Percentiles rank a stretch among this genome's conserved stretches.
These are phyloP conservation scores for Marmota monax DNA, from an alignment of 2,113 vertebrate species.

Conservation along the genomic window DNA sequence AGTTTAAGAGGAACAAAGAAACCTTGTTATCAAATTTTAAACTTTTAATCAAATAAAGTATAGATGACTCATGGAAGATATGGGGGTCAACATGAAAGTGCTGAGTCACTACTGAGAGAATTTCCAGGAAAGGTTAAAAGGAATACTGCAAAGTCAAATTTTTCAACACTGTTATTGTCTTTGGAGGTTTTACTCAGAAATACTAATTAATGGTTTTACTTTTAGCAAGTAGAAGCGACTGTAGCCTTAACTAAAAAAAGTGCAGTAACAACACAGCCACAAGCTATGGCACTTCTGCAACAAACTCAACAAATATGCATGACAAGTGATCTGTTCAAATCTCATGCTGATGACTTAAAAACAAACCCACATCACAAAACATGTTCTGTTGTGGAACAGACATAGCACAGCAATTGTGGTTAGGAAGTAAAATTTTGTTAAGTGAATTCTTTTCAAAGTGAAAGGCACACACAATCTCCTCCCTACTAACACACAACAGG, in stretches of 20 bases:
- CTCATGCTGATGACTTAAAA: background rate
- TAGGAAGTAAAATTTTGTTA: background rate
- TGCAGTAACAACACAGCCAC: background rate
- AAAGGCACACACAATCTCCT: background rate
- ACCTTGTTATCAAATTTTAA: background rate
- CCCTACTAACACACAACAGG: background rate
- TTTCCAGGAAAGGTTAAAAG: background rate
- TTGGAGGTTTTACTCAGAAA: slow-evolving; percentile 20
- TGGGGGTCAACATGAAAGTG: background rate
- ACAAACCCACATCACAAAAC: background rate
- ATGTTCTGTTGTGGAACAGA: background rate
- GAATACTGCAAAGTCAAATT: background rate
- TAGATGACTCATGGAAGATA: background rate
- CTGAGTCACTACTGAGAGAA: background rate
- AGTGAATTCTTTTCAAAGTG: background rate
- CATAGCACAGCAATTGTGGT: background rate
- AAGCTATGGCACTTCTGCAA: background rate
- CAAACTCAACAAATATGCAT: background rate
- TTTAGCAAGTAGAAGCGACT: background rate
- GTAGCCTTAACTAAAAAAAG: background rate
- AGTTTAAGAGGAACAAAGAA: slow-evolving; percentile 7
- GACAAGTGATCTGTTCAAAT: background rate
- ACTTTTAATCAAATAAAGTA: background rate
- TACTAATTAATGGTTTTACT: background rate
- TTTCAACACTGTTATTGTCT: background rate